Evolutionary conservation across 2,113 vertebrate species (phyloP).

Genomic region (Patagioenas fasciata): DNA sequence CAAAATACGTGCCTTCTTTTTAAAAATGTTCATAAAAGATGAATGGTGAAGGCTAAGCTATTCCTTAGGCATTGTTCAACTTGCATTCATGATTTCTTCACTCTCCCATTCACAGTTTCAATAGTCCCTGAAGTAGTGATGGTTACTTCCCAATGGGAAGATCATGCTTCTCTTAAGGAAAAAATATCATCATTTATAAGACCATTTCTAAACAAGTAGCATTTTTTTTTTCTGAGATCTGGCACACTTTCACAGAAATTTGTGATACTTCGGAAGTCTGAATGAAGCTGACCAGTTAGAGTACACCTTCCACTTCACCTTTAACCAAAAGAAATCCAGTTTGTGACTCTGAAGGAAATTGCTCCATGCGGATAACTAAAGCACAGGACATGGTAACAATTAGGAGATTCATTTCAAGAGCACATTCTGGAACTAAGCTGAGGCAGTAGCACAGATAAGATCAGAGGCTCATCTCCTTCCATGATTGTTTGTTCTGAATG

Average conservation of each 20-base stretch:
- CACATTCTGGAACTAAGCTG: not conserved
- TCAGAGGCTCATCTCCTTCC: not conserved
- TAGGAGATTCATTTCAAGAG: not conserved
- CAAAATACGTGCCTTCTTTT: not conserved
- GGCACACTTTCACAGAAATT: not conserved
- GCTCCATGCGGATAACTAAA: not conserved
- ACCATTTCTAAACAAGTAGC: accelerated
- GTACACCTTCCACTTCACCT: not conserved
- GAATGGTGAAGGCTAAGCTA: not conserved
- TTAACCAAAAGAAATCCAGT: not conserved
- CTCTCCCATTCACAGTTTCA: not conserved
- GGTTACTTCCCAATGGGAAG: not conserved
- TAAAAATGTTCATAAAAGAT: not conserved
- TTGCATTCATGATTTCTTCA: not conserved
- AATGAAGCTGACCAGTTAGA: not conserved
- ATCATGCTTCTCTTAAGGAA: not conserved
- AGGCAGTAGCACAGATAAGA: not conserved
- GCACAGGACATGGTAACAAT: not conserved
- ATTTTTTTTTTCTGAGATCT: not conserved
- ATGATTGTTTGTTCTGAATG: not conserved
- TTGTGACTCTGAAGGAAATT: not conserved
- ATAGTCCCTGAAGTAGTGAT: not conserved
- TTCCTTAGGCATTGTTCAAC: not conserved
- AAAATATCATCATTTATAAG: not conserved
- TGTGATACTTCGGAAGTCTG: not conserved